These are phyloP conservation scores for Ptilorrhoa leucosticta DNA, from an alignment of 2,113 vertebrate species.

Conservation along the genomic window DNA sequence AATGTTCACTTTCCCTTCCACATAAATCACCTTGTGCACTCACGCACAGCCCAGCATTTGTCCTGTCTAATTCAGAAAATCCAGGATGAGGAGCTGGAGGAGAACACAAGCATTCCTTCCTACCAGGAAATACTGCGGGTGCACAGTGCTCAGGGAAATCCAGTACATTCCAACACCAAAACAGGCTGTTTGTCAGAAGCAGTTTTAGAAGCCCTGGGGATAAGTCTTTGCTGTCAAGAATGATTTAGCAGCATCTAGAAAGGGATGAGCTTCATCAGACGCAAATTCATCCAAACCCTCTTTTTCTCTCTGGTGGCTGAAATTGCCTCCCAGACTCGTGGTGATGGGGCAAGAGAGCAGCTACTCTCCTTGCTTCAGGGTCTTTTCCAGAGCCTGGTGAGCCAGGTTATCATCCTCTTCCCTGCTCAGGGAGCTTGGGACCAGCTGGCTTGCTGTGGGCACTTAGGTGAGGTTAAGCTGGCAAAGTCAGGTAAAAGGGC, in stretches of 20 bases:
- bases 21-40: not conserved
- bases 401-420: not conserved
- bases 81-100: not conserved
- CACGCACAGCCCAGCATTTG: not conserved
- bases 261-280: not conserved
- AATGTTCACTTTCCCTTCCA: not conserved
- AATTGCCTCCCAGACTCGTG: not conserved
- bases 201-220: not conserved
- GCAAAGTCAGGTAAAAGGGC: not conserved
- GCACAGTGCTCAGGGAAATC: not conserved
- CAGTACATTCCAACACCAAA: not conserved
- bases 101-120: not conserved
- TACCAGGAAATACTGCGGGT: not conserved
- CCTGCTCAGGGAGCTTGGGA: not conserved
- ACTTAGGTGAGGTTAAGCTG: not conserved
- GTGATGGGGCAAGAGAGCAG: not conserved
- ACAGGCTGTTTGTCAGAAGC: not conserved
- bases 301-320: not conserved
- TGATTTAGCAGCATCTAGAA: not conserved
- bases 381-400: not conserved
- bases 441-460: fast-evolving
- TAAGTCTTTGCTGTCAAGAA: not conserved
- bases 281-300: not conserved
- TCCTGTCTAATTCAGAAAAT: not conserved
- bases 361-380: not conserved